phyloP scores from a whole-genome alignment of 2,888 invertebrate species.

The Hecatera dysodea region DNA sequence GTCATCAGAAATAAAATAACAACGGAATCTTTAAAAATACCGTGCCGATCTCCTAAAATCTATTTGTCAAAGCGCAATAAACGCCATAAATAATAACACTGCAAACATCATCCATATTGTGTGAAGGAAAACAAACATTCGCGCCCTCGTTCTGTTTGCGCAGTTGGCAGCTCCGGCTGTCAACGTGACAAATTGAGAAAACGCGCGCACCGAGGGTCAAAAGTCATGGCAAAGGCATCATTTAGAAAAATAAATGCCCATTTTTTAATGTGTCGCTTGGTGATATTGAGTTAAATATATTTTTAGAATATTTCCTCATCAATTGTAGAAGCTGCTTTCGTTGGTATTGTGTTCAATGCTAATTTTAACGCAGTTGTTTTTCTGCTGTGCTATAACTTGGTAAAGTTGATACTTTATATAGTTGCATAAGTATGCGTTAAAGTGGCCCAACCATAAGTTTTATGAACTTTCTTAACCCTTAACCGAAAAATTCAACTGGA shows the following conservation, averaged over 20 bases:
- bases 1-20: slow-evolving; percentile 37
- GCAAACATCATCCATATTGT: slow-evolving; percentile 83
- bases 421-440: background rate
- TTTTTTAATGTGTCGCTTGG: slow-evolving; percentile 31
- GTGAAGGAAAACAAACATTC: slow-evolving; percentile 82
- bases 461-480: too few relatives aligned
- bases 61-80: slow-evolving; percentile 82
- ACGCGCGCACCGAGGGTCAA: slow-evolving; percentile 68
- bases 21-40: slow-evolving; percentile 60
- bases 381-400: slow-evolving; percentile 16
- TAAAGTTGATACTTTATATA: slow-evolving; percentile 6
- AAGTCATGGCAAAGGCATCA: slow-evolving; percentile 62
- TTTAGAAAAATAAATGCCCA: slow-evolving; percentile 32
- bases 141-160: slow-evolving; percentile 84
- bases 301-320: slow-evolving; percentile 34
- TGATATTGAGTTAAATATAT: slow-evolving; percentile 24
- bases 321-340: slow-evolving; percentile 28
- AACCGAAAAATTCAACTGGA: background rate
- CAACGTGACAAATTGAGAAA: slow-evolving; percentile 79
- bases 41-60: slow-evolving; percentile 82
- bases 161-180: slow-evolving; percentile 84
- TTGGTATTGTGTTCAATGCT: slow-evolving; percentile 48
- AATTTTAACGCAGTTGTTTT: slow-evolving; percentile 49
- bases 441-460: background rate
- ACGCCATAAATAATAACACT: slow-evolving; percentile 83